Conservation (phyloP, 2,113 vertebrate genomes). For the Sinocyclocheilus maitianheensis region DNA sequence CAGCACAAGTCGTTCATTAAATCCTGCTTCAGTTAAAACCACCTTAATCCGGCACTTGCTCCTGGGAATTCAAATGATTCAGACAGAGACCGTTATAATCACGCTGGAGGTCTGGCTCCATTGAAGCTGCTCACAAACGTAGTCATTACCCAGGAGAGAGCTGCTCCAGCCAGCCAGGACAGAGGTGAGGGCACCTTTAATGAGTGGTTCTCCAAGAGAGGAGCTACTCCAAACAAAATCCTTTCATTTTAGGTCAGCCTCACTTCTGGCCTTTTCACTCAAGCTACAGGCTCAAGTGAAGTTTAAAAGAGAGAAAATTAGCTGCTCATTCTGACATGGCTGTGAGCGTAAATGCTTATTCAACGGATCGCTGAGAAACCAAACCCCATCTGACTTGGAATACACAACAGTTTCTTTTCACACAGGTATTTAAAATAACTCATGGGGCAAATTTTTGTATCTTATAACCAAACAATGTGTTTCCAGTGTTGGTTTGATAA, state of each 20-base stretch:
- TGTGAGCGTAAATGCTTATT: conserved; percentile 28
- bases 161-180: conserved; percentile 54
- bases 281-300: conserved; percentile 41
- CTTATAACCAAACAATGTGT: not conserved
- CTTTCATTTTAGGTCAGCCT: conserved; percentile 59
- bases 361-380: conserved; percentile 40
- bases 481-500: too few species aligned
- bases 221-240: conserved; percentile 47
- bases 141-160: conserved; percentile 52
- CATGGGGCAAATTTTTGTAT: conserved; percentile 1
- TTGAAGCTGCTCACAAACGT: conserved; percentile 44
- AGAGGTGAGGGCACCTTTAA: conserved; percentile 65
- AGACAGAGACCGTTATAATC: conserved; percentile 32
- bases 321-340: conserved; percentile 43
- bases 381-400: conserved; percentile 6
- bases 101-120: conserved; percentile 38
- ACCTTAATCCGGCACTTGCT: conserved; percentile 63
- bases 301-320: conserved; percentile 44
- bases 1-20: conserved; percentile 58
- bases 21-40: conserved; percentile 59
- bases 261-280: conserved; percentile 50
- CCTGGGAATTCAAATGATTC: conserved; percentile 61
- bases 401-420: conserved; percentile 14
- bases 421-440: conserved; percentile 27
- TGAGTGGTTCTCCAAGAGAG: conserved; percentile 59